phyloP scores from a whole-genome alignment of 2,888 invertebrate species.

The Perizoma affinitatum region DNA sequence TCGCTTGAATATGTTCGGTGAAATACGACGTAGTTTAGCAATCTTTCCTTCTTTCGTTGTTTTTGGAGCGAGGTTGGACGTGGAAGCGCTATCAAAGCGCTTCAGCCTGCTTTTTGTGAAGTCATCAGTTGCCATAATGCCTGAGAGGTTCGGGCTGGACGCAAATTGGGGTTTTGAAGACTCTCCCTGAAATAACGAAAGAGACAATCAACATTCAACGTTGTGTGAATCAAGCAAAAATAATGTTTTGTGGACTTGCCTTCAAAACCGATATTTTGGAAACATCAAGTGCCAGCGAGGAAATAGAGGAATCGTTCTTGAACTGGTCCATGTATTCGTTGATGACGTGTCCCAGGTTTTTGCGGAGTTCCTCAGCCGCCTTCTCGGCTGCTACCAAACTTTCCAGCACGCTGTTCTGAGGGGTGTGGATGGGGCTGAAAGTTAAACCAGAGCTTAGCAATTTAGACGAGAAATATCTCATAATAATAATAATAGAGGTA shows the following conservation, averaged over 20 bases:
- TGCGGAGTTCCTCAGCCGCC: conserved; percentile 58
- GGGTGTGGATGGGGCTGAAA: conserved; percentile 67
- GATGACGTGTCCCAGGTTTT: conserved; percentile 56
- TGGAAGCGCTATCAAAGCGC: conserved; percentile 65
- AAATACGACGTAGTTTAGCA: conserved; percentile 61
- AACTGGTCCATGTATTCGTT: conserved; percentile 59
- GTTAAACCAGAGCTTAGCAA: not conserved
- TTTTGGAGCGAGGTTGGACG: conserved; percentile 56
- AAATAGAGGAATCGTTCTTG: conserved; percentile 64
- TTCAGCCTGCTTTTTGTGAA: conserved; percentile 53
- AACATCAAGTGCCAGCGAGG: conserved; percentile 70
- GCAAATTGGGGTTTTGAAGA: conserved; percentile 65
- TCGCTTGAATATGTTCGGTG: conserved; percentile 65
- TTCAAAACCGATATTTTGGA: conserved; percentile 76
- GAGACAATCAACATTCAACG: not conserved
- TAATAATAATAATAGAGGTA: not conserved
- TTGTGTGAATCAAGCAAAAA: too few species aligned
- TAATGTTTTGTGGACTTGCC: conserved; percentile 44
- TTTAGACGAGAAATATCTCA: not conserved
- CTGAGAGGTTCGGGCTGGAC: conserved; percentile 72
- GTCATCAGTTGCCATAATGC: conserved; percentile 51
- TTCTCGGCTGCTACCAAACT: conserved; percentile 63
- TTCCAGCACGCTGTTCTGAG: conserved; percentile 54
- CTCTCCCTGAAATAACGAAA: conserved; percentile 54
- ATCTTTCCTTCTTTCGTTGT: conserved; percentile 54